Conservation (phyloP, 1,140 invertebrate genomes). For the Brachionus asplanchnoidis region DNA sequence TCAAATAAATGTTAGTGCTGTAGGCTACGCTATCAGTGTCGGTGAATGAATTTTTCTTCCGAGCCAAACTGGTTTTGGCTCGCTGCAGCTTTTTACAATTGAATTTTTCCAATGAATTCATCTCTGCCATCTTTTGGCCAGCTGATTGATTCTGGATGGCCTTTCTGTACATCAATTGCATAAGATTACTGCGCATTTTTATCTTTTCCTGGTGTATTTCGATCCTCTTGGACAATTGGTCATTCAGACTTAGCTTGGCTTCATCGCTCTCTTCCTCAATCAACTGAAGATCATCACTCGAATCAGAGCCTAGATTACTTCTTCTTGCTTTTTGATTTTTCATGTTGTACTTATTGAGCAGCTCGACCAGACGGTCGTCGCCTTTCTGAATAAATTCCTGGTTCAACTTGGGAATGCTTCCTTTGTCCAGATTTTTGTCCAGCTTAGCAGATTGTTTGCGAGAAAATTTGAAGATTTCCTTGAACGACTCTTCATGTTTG, state of each 20-base stretch:
- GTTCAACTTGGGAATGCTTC: not conserved
- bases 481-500: not conserved
- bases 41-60: not conserved
- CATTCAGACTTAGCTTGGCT: not conserved
- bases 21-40: not conserved
- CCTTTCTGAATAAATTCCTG: not conserved
- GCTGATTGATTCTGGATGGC: not conserved
- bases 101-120: constrained; percentile 9
- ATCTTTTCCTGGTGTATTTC: not conserved
- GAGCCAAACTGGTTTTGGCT: not conserved
- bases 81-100: not conserved
- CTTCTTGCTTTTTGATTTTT: not conserved
- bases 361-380: not conserved
- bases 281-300: not conserved
- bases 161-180: not conserved
- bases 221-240: not conserved
- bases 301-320: not conserved
- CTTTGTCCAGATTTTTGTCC: not conserved
- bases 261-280: not conserved
- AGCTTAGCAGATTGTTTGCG: not conserved
- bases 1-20: not conserved
- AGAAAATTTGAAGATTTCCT: not conserved
- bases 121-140: not conserved
- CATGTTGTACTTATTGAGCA: not conserved
- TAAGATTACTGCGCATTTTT: not conserved